phyloP scores from a whole-genome alignment of 2,888 invertebrate species.

The Apodemia mormo region DNA sequence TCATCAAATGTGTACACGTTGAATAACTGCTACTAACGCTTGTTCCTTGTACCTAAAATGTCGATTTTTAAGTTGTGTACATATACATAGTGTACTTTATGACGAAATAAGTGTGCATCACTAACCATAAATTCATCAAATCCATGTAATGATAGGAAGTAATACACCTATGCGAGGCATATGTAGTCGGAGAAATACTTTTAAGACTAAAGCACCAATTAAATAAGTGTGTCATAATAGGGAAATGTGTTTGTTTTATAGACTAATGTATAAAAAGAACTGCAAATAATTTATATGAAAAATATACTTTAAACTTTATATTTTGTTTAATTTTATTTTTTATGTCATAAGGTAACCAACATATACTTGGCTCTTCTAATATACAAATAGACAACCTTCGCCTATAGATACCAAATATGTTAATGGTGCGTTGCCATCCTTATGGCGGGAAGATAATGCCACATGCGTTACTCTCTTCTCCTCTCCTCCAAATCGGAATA shows the following conservation, averaged over 20 bases:
- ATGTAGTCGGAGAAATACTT: conserved; percentile 13
- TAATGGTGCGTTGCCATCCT: too few relatives aligned
- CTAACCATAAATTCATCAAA: neutral
- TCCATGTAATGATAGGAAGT: conserved; percentile 15
- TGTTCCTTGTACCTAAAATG: neutral
- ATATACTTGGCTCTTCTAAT: neutral
- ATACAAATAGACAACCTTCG: too few relatives aligned
- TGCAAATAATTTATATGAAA: conserved; percentile 78
- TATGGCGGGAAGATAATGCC: too few relatives aligned
- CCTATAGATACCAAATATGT: too few relatives aligned
- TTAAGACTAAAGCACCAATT: conserved; percentile 53
- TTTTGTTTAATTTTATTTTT: conserved; percentile 45
- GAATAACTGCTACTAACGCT: too few relatives aligned
- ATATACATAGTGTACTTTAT: neutral
- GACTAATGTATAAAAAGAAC: conserved; percentile 71
- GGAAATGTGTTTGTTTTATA: conserved; percentile 57
- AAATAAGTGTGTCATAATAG: conserved; percentile 77
- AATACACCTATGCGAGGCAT: conserved; percentile 16
- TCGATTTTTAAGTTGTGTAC: neutral
- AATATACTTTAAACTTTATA: conserved; percentile 73
- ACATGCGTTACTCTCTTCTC: too few relatives aligned
- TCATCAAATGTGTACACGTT: too few relatives aligned
- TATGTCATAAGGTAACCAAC: conserved; percentile 8
- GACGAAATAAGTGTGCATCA: neutral
- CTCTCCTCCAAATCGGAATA: too few relatives aligned